Evolutionary conservation across 1,140 invertebrate species (phyloP), one percentile per base, ranked within the genome.

Genomic region (Cephus cinctus): DNA sequence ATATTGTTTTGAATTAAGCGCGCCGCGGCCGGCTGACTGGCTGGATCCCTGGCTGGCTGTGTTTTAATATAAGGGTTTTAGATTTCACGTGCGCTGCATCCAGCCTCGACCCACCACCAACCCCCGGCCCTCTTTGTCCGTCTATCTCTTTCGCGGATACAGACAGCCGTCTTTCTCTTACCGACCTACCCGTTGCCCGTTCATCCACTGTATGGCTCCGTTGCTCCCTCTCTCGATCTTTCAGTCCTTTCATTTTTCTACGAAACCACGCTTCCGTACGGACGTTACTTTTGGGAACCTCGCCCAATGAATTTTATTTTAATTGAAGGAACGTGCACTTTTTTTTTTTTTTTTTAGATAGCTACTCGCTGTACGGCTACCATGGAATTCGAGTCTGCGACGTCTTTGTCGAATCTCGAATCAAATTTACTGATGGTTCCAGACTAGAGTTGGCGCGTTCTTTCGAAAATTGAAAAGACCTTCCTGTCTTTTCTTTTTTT

Each of bases 1-100:
- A 41, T 41, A 41, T 41, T 41, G 39, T 41, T 41, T 41, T 41
- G 39, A 41, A 41, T 41, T 41, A 41, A 41, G 39, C 15, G 39
- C 40, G 15, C 18, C 15, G 25, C 12, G 25, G 6, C 6, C 25
- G 25, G 25, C 25, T 27, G n/a, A n/a, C n/a, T n/a, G n/a, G n/a
- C n/a, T n/a, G n/a, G n/a, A n/a, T n/a, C n/a, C n/a, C n/a, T n/a
- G 25, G 25, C 25, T 27, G 25, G 12, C 20, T 40, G 6, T 23
- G 39, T 41, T 41, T 41, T 19, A 41, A 41, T 41, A 23, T 19
- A 15, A 41, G 16, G 39, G 39, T 41, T 41, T 41, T 21, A 14
- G 15, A 41, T 41, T 41, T 41, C 39, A 41, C 39, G 15, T 23
- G 39, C 25, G 25, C 25, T n/a, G 25, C 25, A n/a, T 27, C 25